Conservation (phyloP, 2,113 vertebrate genomes). For the Rousettus leschenaultii region DNA sequence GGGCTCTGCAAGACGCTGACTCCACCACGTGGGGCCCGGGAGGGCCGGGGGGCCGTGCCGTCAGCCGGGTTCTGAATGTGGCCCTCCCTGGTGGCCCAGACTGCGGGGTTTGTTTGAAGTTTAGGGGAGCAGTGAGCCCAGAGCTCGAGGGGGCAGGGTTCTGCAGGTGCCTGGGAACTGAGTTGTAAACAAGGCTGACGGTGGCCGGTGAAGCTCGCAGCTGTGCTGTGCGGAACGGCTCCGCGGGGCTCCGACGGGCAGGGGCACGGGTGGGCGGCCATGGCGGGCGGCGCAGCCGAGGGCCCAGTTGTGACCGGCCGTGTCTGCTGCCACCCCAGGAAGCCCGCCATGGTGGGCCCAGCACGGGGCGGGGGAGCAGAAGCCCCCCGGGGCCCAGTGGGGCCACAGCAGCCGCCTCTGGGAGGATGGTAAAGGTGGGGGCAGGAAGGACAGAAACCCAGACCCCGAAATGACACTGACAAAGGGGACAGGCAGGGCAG, state of each 20-base stretch:
- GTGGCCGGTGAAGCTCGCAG: conserved; percentile 8
- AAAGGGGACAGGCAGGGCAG: background rate
- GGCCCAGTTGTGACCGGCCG: background rate
- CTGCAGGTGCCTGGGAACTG: conserved; percentile 33
- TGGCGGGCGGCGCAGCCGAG: fast-evolving
- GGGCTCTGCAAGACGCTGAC: background rate
- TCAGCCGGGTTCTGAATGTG: conserved; percentile 25
- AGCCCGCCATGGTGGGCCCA: fast-evolving
- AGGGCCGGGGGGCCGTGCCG: fast-evolving
- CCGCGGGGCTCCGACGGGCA: background rate
- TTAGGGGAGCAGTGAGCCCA: conserved; percentile 51
- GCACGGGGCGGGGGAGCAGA: fast-evolving
- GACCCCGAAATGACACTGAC: background rate
- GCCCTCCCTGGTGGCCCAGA: conserved; percentile 62
- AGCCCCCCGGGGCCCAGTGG: background rate
- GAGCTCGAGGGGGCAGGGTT: background rate
- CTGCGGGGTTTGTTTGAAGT: conserved; percentile 16
- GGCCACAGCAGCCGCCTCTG: background rate
- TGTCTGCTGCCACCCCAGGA: fast-evolving
- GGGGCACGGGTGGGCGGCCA: background rate
- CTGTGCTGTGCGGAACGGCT: background rate
- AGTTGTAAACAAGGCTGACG: conserved; percentile 45
- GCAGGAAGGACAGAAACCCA: background rate
- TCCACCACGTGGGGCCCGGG: background rate
- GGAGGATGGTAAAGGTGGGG: background rate